Base-by-base conservation (phyloP, 1,140 invertebrate genomes). In the Drosophila aff. region DNA sequence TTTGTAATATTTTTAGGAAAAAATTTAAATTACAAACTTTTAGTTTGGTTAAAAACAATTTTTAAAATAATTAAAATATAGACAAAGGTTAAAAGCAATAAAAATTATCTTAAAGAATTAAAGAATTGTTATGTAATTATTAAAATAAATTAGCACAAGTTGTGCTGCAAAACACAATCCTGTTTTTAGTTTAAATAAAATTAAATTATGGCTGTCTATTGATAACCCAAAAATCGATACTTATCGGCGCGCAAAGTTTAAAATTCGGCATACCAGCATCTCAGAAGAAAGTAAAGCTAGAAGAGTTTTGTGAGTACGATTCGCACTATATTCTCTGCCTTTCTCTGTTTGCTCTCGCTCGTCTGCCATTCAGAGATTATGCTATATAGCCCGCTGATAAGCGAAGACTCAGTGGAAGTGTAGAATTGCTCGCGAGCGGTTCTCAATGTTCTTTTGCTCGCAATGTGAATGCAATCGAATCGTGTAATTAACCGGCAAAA, bases 381-480 rank as follows among this genome's bases (percentile, higher is more conserved):
- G 31, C 36, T 59, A 66, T 72, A 67, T 58, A 76, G 64, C 47
- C 28, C 44, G 52, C 65, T 80, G 72, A 82, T 80, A 82, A 62
- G 78, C 69, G 10, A 67, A 73, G 66, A 41, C 38, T 76, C 76
- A 89, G 78, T 84, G 49, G 79, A 72, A 81, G 67, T 69, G 68
- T 58, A 67, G 62, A 81, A 71, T 71, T 58, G 62, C 57, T 84
- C 52, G 69, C 60, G 77, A 52, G 68, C 60, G 74, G 81, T 75
- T 87, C 52, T 65, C 41, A 28, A 18, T 23, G 33, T 49, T 55
- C 47, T 50, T 53, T 53, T 16, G 53, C 28, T 53, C 49, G 67
- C 40, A 46, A 65, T 50, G 52, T 21, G 66, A 79, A 46, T 59
- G 47, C 40, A 50, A 64, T 64, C 69, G 41, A 41, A n/a, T 33